Percentiles rank a stretch among this genome's conserved stretches.
Evolutionary conservation across 2,888 invertebrate genomes (phyloP).

Genomic region (Ceramica pisi): DNA sequence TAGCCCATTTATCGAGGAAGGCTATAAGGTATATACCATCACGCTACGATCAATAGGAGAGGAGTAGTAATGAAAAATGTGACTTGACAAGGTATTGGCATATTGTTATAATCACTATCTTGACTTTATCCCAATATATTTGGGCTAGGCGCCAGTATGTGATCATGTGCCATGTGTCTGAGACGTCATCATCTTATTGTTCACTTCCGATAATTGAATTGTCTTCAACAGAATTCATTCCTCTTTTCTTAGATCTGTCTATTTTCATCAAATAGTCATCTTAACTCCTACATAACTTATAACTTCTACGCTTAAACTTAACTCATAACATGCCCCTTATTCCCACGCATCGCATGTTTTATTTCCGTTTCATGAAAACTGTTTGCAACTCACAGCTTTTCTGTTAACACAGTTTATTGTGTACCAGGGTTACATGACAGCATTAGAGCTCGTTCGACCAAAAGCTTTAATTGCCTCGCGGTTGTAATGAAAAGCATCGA

Average conservation of each 20-base stretch:
- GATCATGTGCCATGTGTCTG: background rate
- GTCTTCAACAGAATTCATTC: background rate
- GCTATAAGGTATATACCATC: too few species aligned
- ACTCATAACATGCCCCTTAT: background rate
- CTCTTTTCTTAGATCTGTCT: too few species aligned
- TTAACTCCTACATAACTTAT: too few species aligned
- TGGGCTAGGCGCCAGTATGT: slow-evolving; percentile 23
- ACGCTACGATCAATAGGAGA: too few species aligned
- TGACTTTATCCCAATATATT: slow-evolving; percentile 21
- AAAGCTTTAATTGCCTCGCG: slow-evolving; percentile 57
- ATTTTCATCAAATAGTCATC: background rate
- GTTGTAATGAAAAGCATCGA: slow-evolving; percentile 75
- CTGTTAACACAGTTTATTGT: background rate
- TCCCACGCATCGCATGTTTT: too few species aligned
- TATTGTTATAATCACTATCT: slow-evolving; percentile 3
- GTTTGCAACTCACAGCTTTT: background rate
- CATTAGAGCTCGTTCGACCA: slow-evolving; percentile 24
- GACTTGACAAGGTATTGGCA: background rate
- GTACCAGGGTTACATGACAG: slow-evolving; percentile 31
- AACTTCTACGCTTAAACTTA: background rate
- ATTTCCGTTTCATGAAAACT: slow-evolving; percentile 4
- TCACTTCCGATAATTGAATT: slow-evolving; percentile 4
- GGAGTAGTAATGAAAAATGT: too few species aligned
- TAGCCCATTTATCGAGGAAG: too few species aligned
- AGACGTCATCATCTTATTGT: background rate